A percentile compares a stretch with the other conserved stretches of the same genome.
phyloP scores from a whole-genome alignment of 2,113 vertebrate genomes.

The Dromaius novaehollandiae region DNA sequence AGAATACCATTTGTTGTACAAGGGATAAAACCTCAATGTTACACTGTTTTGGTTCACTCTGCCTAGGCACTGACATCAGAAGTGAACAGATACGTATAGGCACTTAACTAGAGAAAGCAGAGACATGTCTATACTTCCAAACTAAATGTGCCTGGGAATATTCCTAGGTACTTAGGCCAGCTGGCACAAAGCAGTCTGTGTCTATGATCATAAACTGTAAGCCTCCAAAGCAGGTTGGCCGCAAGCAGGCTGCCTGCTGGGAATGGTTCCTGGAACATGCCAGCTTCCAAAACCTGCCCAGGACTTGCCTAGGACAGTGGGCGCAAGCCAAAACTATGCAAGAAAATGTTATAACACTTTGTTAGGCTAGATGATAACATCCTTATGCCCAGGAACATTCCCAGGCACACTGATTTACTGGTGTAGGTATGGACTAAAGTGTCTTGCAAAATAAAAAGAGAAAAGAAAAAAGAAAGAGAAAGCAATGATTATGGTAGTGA shows the following conservation, averaged over 20 bases:
- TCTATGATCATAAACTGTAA: slow-evolving; percentile 22
- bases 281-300: slow-evolving; percentile 31
- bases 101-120: slow-evolving; percentile 39
- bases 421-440: neutral
- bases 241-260: slow-evolving; percentile 55
- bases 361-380: neutral
- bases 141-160: neutral
- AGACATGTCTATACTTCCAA: slow-evolving; percentile 11
- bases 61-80: slow-evolving; percentile 39
- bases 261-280: slow-evolving; percentile 46
- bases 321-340: neutral
- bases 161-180: slow-evolving; percentile 48
- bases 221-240: slow-evolving; percentile 61
- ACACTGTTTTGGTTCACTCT: neutral
- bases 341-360: neutral
- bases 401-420: neutral
- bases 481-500: neutral
- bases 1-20: neutral
- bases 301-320: slow-evolving; percentile 45
- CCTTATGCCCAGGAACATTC: neutral
- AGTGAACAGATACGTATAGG: slow-evolving; percentile 42
- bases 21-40: neutral
- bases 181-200: slow-evolving; percentile 49
- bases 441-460: neutral
- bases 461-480: neutral